Base-by-base conservation (phyloP, 2,113 vertebrate genomes). In the Platysternon megacephalum region DNA sequence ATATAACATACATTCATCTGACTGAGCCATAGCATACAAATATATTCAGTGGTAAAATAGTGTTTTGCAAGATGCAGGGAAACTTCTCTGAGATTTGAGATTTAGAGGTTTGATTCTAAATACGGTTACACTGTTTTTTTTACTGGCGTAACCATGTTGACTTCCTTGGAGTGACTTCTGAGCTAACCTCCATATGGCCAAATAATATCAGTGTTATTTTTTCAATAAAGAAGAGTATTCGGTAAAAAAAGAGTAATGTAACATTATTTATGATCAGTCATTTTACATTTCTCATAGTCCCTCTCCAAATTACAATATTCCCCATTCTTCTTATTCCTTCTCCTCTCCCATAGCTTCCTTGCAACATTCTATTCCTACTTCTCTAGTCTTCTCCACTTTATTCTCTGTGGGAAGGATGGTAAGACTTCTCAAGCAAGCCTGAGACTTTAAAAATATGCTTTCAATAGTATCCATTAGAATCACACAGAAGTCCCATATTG, bases 11-110 rank as follows among this genome's bases (percentile, higher is more conserved):
- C 39, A 87, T 53, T 65, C n/a, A 21, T 96, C 85, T 87, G 82
- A 89, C 22, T 28, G 21, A 93, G 42, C 85, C 17, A 5, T n/a
- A 95, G 85, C 48, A 44, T 44, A 88, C 83, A 96, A 90, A 93
- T 93, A 46, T 89, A n/a, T 91, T 97, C 80, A 32, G 52, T 82
- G 79, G 44, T 84, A 86, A 90, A 89, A 39, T 80, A 91, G 82
- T 84, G 84, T 48, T 86, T 80, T 95, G 95, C 83, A 90, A 95
- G 84, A 93, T 52, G 91, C 84, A 82, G 68, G n/a, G 55, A 26
- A 0, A 0, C 84, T 79, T 91, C 93, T 94, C 24, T 91, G 89
- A 92, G 79, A 93, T 87, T 7, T 94, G 85, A 56, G 90, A 93
- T 89, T 89, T 87, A 80, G 81, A 21, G 85, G 78, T 32, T 51